Conservation (phyloP, 2,113 vertebrate genomes). For the Nesoenas mayeri region DNA sequence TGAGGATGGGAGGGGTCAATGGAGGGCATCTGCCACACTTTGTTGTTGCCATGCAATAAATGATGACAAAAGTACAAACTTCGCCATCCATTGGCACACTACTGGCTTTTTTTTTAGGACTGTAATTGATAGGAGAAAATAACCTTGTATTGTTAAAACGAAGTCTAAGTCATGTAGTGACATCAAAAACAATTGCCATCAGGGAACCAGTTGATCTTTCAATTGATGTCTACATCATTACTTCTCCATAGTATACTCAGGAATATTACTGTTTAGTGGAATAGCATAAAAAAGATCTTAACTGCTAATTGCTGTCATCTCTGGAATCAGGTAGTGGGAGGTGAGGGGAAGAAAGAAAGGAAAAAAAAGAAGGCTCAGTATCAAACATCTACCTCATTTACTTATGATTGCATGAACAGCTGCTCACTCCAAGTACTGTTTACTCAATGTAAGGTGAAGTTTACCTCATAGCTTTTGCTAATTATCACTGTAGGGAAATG, state of each 20-base stretch:
- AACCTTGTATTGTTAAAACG: not conserved
- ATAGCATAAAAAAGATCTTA: not conserved
- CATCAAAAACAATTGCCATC: not conserved
- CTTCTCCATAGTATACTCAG: not conserved
- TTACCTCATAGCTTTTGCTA: not conserved
- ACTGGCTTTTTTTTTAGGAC: not conserved
- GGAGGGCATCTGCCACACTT: no score
- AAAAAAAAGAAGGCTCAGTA: not conserved
- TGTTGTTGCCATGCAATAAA: no score
- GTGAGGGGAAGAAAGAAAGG: not conserved
- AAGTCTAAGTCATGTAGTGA: not conserved
- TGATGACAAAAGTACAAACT: not conserved
- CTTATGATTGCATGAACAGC: not conserved
- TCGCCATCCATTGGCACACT: not conserved
- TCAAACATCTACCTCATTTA: not conserved
- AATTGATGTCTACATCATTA: not conserved
- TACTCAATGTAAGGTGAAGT: not conserved
- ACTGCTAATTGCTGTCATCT: not conserved
- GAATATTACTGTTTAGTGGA: not conserved
- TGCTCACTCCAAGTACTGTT: not conserved
- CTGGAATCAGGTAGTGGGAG: not conserved
- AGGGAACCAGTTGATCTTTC: not conserved
- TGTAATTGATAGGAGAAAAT: not conserved
- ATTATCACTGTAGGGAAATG: not conserved
- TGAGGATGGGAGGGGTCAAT: no score